Conservation (phyloP, 2,797 vertebrate genomes). For the Sebastiscus albofasciatus region DNA sequence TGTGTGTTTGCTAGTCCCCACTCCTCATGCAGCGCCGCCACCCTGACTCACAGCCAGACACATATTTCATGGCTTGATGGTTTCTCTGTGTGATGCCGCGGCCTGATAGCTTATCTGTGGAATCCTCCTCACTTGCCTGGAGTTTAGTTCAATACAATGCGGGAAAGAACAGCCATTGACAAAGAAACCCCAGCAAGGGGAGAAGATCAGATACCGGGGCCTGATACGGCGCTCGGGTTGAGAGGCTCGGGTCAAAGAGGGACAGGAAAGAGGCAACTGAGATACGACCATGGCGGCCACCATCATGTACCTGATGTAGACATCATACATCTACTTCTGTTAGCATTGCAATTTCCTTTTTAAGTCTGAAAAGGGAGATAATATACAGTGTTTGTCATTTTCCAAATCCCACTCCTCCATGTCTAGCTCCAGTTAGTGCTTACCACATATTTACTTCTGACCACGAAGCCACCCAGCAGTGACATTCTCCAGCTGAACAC, state of each 20-base stretch:
- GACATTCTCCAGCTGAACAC: conserved; percentile 10
- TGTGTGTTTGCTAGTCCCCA: background rate
- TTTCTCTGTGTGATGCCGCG: conserved; percentile 66
- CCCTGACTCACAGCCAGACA: conserved; percentile 58
- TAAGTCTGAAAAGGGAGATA: background rate
- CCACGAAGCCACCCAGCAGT: background rate
- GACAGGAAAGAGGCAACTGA: conserved; percentile 21
- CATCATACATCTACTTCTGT: background rate
- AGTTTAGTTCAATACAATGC: conserved; percentile 63
- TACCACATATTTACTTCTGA: conserved; percentile 1
- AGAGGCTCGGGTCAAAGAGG: conserved; percentile 34
- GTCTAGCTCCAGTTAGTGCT: background rate
- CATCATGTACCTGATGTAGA: no score
- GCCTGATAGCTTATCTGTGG: conserved; percentile 68
- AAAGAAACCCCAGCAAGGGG: conserved; percentile 42
- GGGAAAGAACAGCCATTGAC: conserved; percentile 50
- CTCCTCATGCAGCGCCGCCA: conserved; percentile 31
- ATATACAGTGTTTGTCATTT: background rate
- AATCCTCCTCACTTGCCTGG: conserved; percentile 60
- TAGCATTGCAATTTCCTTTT: background rate
- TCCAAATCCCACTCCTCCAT: background rate
- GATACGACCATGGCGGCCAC: background rate
- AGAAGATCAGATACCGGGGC: conserved; percentile 48
- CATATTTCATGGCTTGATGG: conserved; percentile 71
- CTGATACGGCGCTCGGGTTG: conserved; percentile 34